These are phyloP conservation scores for Alouatta palliata DNA, from an alignment of 2,113 vertebrate genomes.

Conservation along the genomic window DNA sequence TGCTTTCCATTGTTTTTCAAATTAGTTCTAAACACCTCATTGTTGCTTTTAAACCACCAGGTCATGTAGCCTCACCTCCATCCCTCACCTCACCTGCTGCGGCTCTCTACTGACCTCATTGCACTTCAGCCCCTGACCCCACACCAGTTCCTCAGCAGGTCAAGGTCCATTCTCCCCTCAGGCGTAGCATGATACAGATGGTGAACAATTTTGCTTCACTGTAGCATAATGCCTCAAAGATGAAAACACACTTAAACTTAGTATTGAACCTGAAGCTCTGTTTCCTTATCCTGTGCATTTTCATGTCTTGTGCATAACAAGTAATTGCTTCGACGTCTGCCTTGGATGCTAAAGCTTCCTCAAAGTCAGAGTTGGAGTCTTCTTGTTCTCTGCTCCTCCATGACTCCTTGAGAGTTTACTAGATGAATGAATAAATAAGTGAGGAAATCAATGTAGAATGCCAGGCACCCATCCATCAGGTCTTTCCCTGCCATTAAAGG, in stretches of 20 bases:
- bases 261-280: neutral
- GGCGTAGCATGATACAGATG: neutral
- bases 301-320: neutral
- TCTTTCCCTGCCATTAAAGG: neutral
- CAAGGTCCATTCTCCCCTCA: neutral
- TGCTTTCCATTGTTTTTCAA: neutral
- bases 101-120: no score
- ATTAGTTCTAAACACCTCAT: neutral
- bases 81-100: neutral
- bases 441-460: neutral
- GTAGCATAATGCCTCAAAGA: neutral
- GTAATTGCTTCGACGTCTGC: neutral
- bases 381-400: neutral
- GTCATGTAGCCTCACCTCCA: fast-evolving
- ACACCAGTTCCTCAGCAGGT: neutral
- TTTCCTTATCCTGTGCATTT: neutral
- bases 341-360: neutral
- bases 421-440: neutral
- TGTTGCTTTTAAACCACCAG: neutral
- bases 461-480: no score
- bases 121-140: neutral
- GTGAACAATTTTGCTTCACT: neutral
- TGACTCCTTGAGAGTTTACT: neutral
- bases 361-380: neutral
- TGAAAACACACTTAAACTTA: neutral